Percentiles rank a stretch among this genome's conserved stretches.
phyloP scores from a whole-genome alignment of 2,113 vertebrate species.

The Centropus bengalensis region DNA sequence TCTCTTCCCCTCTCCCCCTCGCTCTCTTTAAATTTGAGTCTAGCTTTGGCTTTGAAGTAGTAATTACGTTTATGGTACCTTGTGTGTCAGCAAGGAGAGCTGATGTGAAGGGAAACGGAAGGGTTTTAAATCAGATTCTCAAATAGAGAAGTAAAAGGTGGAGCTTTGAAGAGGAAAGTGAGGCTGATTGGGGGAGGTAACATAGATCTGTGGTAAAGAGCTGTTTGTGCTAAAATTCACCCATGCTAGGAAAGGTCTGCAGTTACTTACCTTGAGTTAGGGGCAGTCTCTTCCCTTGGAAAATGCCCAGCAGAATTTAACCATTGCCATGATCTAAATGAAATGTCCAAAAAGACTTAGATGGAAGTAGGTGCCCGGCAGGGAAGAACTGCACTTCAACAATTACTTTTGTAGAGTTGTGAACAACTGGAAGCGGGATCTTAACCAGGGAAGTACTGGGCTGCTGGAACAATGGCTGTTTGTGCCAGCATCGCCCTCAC shows the following conservation, averaged over 20 bases:
- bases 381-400: neutral
- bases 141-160: neutral
- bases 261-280: neutral
- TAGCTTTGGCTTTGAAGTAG: neutral
- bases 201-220: neutral
- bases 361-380: neutral
- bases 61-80: neutral
- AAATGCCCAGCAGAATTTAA: neutral
- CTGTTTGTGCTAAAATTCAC: neutral
- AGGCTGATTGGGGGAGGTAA: neutral
- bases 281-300: neutral
- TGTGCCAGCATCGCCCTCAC: neutral
- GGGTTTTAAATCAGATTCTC: neutral
- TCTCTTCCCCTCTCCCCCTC: neutral
- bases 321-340: neutral
- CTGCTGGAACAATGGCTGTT: neutral
- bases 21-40: neutral
- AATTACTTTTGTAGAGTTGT: neutral
- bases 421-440: neutral
- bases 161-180: neutral
- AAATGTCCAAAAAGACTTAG: neutral
- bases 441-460: neutral
- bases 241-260: neutral
- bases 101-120: neutral
- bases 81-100: neutral